Base-by-base conservation (phyloP, 2,113 vertebrate species). In the Hypomesus transpacificus region DNA sequence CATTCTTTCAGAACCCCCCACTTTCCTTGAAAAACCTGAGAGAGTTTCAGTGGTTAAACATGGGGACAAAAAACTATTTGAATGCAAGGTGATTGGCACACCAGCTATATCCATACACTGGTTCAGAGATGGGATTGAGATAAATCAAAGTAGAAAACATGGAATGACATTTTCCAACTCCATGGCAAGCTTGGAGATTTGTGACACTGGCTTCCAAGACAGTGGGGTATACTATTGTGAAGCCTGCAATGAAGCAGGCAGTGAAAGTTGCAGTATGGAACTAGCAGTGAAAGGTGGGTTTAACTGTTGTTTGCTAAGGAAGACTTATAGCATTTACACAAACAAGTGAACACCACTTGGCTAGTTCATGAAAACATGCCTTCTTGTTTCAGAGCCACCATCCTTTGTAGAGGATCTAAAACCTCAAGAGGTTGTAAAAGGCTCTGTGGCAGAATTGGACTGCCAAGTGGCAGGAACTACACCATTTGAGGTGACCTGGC, bases 261-360 rank as follows among this genome's bases (percentile, higher is more conserved):
- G 91, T 0, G 92, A 95, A n/a, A 95, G 93, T 76, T 96, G 94
- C 90, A 93, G 90, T 61, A 20, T 93, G 76, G 93, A 95, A 57
- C 81, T 98, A 26, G 93, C 91, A 91, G 96, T 95, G 18, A 97
- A 96, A 98, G 96, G 96, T 98, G 90, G 3, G 95, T 84, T 54
- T 60, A 34, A 22, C 14, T 56, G 5, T 21, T 8, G 1, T 39
- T 20, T 9, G 18, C 64, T 20, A 14, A 14, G 63, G 8, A 24
- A 50, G n/a, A 11, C 20, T 46, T 20, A 14, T 1, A 22, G 2
- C 63, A 65, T 50, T 65, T 46, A 4, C 24, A 70, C 17, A 34
- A 63, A 28, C 1, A 39, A 31, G 13, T 68, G 0, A 18, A 66
- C 5, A 28, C 24, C 1, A 57, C 8, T 24, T 2, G 6, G 11